Evolutionary conservation across 2,113 vertebrate genomes (phyloP), one percentile per base, ranked within the genome.

Genomic region (Sciurus niger): DNA sequence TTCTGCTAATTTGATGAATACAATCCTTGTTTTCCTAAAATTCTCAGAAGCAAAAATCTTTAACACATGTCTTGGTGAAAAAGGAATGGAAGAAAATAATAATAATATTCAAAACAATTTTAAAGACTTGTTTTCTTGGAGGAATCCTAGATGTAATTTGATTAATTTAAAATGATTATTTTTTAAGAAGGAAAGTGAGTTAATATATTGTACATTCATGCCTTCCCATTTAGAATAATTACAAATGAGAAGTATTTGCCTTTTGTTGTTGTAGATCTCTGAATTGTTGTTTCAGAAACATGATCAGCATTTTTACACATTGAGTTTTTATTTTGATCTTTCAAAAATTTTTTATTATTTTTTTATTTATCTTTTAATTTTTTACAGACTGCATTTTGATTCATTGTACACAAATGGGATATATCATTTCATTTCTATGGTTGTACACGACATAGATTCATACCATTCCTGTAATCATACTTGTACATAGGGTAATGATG

Each of bases 1-100:
- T 93, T 13, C 34, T 93, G 25, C 13, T 7, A 16, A 53, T 96
- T 97, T 96, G 60, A 11, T 79, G 80, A 92, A 90, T 58, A 8
- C 4, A 83, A 8, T 51, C 4, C 8, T 22, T 84, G 4, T 53
- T 84, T 58, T 8, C 32, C 46, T 89, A 77, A 87, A 12, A 70
- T 86, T 11, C 2, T 16, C 32, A 76, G 11, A 78, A 90, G 17
- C 11, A 85, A 53, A 96, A 95, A 53, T 83, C 17, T 84, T 22
- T 11, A 80, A 90, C 88, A 6, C 46, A 37, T 55, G 8, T 6
- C 68, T 73, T 73, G 12, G 65, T 67, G 46, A 72, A 77, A 92
- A 96, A 60, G 1, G 2, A 22, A 34, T 51, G 70, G 32, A 88
- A 95, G 34, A 58, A 67, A 96, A 79, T 76, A 37, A 46, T 14